A percentile compares a stretch with the other conserved stretches of the same genome.
Conservation (phyloP, 2,113 vertebrate species). For the Marmota monax region DNA sequence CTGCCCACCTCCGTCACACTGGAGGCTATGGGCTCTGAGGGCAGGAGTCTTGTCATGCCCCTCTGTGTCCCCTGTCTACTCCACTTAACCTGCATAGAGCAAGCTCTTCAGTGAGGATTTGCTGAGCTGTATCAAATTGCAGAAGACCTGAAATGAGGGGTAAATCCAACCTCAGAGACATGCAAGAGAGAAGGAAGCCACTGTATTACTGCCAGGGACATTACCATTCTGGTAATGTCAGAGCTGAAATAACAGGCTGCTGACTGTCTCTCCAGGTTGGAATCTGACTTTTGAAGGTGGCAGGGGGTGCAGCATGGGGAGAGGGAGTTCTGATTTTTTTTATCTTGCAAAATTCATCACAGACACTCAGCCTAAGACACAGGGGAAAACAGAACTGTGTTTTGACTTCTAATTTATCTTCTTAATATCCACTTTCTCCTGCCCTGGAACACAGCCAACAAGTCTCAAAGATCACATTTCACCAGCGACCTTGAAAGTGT, state of each 20-base stretch:
- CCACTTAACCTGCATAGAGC: background rate
- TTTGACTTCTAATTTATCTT: conserved; percentile 81
- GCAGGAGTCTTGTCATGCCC: background rate
- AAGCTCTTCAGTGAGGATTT: background rate
- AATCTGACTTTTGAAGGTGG: conserved; percentile 60
- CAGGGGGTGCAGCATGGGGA: rapidly evolving
- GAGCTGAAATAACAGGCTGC: background rate
- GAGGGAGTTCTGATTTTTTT: conserved; percentile 4
- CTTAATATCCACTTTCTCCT: conserved; percentile 64
- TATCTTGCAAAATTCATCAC: conserved; percentile 68
- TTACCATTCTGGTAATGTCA: background rate
- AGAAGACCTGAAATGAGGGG: conserved; percentile 14
- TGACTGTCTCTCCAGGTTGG: background rate
- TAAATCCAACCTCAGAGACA: conserved; percentile 24
- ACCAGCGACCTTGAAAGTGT: conserved; percentile 83
- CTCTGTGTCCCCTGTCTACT: background rate
- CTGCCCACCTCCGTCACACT: too few species aligned
- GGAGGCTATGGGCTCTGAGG: background rate
- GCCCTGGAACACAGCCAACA: conserved; percentile 78
- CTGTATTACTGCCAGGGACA: background rate
- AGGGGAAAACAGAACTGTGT: conserved; percentile 75
- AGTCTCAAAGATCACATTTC: conserved; percentile 85
- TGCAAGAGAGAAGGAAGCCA: background rate
- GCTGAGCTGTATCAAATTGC: background rate
- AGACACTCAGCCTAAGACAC: conserved; percentile 68